Evolutionary conservation across 2,113 vertebrate genomes (phyloP), one percentile per base, ranked within the genome.

Genomic region (Nestor notabilis): DNA sequence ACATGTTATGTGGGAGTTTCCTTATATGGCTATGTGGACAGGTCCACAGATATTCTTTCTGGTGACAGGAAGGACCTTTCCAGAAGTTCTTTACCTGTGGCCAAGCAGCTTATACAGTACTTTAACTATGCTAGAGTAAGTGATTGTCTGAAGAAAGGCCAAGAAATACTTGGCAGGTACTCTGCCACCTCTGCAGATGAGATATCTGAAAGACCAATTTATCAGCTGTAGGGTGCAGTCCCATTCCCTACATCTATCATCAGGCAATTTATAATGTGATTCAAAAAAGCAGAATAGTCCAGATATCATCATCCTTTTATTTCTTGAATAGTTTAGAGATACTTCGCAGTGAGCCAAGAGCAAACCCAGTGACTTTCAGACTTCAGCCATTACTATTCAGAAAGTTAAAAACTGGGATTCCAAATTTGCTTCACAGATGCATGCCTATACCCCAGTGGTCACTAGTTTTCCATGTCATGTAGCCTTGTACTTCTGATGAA

Each of bases 121-220:
- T 43, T 84, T 12, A 89, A 56, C 66, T 82, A 69, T 60, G 41
- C 86, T 89, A n/a, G 27, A 85, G 17, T 19, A 75, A 77, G 37
- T 69, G 92, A 95, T 81, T 95, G 91, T 97, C 89, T 95, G 83
- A 89, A 76, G 27, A 82, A 82, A 91, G 70, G 77, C 77, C 61
- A 92, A 82, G 47, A 82, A 89, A 46, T 9, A 82, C 35, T 37
- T 76, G 61, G 61, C 1, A 0, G 60, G 61, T 65, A 52, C 33
- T 81, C 68, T 70, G 47, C 43, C 39, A 76, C 41, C 53, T 88
- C 74, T 71, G 83, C 76, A 92, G 65, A 84, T 33, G 50, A 92
- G 55, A 49, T 28, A 83, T 6, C 24, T 0, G 1, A 47, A 78
- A 91, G 10, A 61, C 7, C 20, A 61, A 50, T 85, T 91, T 35